Base-by-base conservation (phyloP, 2,888 invertebrate genomes). In the Allophyes oxyacanthae region DNA sequence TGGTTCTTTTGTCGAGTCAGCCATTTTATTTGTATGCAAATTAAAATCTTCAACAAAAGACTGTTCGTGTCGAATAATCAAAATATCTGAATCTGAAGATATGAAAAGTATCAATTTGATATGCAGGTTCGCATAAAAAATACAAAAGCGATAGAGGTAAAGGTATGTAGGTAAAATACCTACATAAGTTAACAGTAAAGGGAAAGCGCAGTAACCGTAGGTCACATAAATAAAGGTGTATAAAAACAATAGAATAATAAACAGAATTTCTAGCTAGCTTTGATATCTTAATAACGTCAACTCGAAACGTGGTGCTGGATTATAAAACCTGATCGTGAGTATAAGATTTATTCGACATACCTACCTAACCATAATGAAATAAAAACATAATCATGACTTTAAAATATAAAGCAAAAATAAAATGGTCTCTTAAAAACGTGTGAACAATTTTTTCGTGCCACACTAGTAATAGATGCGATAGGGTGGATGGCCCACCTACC, bases 1-100 rank as follows among this genome's bases (percentile, higher is more conserved):
- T 86, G 85, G 81, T 58, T 78, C 88, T 88, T 90, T 91, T 92
- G 91, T 90, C 84, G 88, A 90, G 89, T 90, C 91, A 91, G 87
- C 86, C 86, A 83, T 91, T 89, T 87, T 89, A 90, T 92, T 92
- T 91, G 88, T 92, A 93, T 92, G 92, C 89, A 91, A 92, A 92
- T 92, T 77, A 75, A 74, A 79, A 76, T 72, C 70, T 78, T 75
- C 75, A 76, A 89, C 88, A 86, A 85, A 86, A 80, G 82, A 75
- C 70, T 73, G 71, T 63, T 71, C 80, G 78, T 80, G 81, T 83
- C 78, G 76, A 79, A 81, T 82, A 76, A 80, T 84, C 79, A 66
- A 81, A 80, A 75, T 76, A 78, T 74, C 68, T 75, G 72, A 69
- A 78, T 74, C 68, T 75, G 72, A 69, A 75, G 65, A 75, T 72